Evolutionary conservation across 2,797 vertebrate species (phyloP), one percentile per base, ranked within the genome.

Genomic region (Mus caroli): DNA sequence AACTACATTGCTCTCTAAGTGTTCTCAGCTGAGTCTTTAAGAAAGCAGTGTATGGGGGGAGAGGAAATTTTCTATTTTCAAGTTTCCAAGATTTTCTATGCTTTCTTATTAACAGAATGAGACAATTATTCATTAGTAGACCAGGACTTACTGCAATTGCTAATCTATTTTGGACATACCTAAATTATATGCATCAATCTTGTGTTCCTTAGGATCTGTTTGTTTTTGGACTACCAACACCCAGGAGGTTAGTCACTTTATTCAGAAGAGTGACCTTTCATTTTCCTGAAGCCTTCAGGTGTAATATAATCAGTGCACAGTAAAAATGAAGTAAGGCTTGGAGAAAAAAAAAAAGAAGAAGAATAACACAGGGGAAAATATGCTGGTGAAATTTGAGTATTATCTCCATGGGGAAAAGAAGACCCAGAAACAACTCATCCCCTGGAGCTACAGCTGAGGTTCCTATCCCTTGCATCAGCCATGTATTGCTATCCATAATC

Each of bases 71-170:
- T 62, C 43, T 71, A 15, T 94, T 64, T 77, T 56, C 17, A 86
- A 69, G 58, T 62, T 40, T 76, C 31, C 46, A 34, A 40, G 62
- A 80, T 79, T 84, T 58, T 79, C 54, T 46, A 79, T 78, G 85
- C 24, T 52, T 12, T 88, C 71, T 84, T 91, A 86, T 54, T 67
- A 80, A 71, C 62, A 94, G 37, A 90, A 79, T 71, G 22, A 94
- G 73, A 84, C 76, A 84, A n/a, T 75, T 22, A 79, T 43, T 92
- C 13, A 75, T 69, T 73, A 90, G 40, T 75, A 91, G 50, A 75
- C 26, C 19, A 95, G 11, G 64, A 34, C 78, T 94, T 69, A 86
- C 1, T 93, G 52, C 9, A 84, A 10, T 60, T 91, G n/a, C 82
- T 84, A 82, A 73, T 50, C 28, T 37, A 75, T 86, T 92, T 43